A percentile compares a stretch with the other conserved stretches of the same genome.
phyloP scores from a whole-genome alignment of 2,888 invertebrate genomes.

The Bombylius major region DNA sequence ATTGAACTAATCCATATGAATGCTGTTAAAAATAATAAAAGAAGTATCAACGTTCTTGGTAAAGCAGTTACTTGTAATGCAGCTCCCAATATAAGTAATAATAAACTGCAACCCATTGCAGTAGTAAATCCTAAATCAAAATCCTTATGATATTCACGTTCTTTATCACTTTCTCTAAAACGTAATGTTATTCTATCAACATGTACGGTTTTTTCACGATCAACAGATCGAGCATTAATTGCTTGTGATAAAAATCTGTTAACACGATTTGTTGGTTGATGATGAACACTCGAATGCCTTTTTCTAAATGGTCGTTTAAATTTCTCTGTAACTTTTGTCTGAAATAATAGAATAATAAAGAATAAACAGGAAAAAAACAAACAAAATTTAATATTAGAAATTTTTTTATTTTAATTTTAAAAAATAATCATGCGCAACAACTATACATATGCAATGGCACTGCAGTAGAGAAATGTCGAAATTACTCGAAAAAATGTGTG shows the following conservation, averaged over 20 bases:
- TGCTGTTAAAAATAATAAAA: constrained; percentile 74
- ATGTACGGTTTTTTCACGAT: constrained; percentile 78
- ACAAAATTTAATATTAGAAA: not conserved
- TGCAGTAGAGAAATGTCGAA: no score
- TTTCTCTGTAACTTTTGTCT: constrained; percentile 78
- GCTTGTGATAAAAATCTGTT: constrained; percentile 87
- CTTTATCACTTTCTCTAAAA: constrained; percentile 74
- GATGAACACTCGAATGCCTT: constrained; percentile 73
- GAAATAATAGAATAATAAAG: constrained; percentile 25
- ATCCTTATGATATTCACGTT: constrained; percentile 78
- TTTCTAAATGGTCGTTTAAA: constrained; percentile 80
- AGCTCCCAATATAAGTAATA: constrained; percentile 60
- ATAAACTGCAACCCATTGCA: constrained; percentile 62
- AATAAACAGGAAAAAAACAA: constrained; percentile 3
- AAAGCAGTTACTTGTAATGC: constrained; percentile 63
- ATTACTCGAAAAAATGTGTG: no score
- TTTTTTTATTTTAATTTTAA: not conserved
- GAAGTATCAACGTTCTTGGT: constrained; percentile 70
- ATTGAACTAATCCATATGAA: constrained; percentile 85
- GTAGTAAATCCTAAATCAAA: constrained; percentile 77
- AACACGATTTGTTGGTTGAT: constrained; percentile 81
- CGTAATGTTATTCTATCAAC: constrained; percentile 74
- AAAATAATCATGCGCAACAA: no score
- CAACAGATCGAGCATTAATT: constrained; percentile 80
- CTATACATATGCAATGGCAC: no score